Percentiles rank a stretch among this genome's conserved stretches.
These are phyloP conservation scores for Wasmannia auropunctata DNA, from an alignment of 1,140 invertebrate genomes.

Conservation along the genomic window DNA sequence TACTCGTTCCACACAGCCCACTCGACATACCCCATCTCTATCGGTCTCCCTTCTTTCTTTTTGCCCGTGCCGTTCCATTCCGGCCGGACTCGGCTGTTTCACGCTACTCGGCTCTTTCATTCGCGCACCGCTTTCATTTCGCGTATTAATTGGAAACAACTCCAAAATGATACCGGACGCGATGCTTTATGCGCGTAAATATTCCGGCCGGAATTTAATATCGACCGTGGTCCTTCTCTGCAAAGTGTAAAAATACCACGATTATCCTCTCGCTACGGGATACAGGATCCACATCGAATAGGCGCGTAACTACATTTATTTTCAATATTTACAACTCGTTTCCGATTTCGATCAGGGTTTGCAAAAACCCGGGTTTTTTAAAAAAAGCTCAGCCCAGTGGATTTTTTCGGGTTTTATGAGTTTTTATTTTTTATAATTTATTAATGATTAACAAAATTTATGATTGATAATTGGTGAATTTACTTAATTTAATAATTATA, in stretches of 20 bases:
- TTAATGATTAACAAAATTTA: too few species aligned
- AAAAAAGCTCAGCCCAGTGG: too few species aligned
- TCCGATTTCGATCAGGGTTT: conserved; percentile 7
- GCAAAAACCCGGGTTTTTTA: too few species aligned
- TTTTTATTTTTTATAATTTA: too few species aligned
- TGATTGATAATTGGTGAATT: too few species aligned
- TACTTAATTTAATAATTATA: too few species aligned
- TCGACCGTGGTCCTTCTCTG: conserved; percentile 50
- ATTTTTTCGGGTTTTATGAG: too few species aligned
- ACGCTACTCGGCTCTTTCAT: conserved; percentile 65
- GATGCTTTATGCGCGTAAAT: conserved; percentile 69
- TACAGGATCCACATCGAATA: conserved; percentile 29
- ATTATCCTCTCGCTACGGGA: conserved; percentile 52
- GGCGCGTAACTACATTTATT: conserved; percentile 52
- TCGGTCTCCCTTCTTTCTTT: conserved; percentile 54
- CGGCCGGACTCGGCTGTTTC: conserved; percentile 50
- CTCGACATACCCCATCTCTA: conserved; percentile 49
- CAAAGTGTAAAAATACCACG: conserved; percentile 71
- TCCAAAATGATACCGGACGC: conserved; percentile 75
- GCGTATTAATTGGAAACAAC: conserved; percentile 76
- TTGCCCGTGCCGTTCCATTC: conserved; percentile 45
- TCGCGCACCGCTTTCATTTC: conserved; percentile 66
- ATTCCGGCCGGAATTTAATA: conserved; percentile 74
- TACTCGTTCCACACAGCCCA: conserved; percentile 62
- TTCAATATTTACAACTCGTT: conserved; percentile 7